Conservation (phyloP, 2,888 invertebrate species). For the Sinotaia quadrata region DNA sequence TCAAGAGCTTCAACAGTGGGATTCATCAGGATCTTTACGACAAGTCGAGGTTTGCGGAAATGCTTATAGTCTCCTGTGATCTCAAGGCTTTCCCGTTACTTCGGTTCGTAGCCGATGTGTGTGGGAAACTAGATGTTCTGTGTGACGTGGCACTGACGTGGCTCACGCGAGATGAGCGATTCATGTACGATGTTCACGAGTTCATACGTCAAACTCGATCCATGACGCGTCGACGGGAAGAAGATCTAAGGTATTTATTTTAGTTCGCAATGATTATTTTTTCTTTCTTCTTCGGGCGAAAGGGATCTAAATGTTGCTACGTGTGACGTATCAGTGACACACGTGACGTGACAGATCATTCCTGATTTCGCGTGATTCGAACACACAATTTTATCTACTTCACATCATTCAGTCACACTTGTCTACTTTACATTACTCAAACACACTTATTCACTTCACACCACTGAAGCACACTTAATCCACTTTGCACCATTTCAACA, state of each 20-base stretch:
- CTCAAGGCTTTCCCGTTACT: constrained; percentile 67
- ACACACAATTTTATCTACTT: no score
- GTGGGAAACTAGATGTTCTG: constrained; percentile 56
- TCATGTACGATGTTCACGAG: constrained; percentile 64
- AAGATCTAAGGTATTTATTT: constrained; percentile 49
- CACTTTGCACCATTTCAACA: no score
- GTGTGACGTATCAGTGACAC: no score
- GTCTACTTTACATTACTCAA: no score
- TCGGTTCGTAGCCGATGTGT: constrained; percentile 63
- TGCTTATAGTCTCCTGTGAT: constrained; percentile 62
- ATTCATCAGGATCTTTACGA: constrained; percentile 62
- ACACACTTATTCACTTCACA: no score
- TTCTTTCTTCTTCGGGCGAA: no score
- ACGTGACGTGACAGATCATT: no score
- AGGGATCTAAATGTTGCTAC: no score
- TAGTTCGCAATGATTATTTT: no score
- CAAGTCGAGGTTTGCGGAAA: constrained; percentile 54
- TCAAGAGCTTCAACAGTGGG: constrained; percentile 57
- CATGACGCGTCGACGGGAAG: constrained; percentile 54
- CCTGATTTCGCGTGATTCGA: no score
- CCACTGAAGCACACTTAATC: no score
- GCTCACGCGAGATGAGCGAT: constrained; percentile 66
- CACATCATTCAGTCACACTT: no score
- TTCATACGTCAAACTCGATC: constrained; percentile 63
- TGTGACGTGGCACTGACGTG: constrained; percentile 60